A percentile compares a stretch with the other conserved stretches of the same genome.
These are phyloP conservation scores for Tetrao urogallus DNA, from an alignment of 2,113 vertebrate species.

Conservation along the genomic window DNA sequence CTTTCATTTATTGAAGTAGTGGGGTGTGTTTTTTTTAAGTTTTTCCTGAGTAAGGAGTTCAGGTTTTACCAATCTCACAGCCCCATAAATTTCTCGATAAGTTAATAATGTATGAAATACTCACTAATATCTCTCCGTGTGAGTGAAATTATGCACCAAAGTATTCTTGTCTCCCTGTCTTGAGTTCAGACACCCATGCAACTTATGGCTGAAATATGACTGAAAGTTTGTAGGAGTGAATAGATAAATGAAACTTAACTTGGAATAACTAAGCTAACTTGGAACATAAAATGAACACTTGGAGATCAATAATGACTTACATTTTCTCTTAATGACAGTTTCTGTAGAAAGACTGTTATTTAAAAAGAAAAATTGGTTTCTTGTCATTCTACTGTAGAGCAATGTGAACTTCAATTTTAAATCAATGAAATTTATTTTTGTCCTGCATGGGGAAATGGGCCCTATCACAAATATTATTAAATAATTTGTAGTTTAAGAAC, in stretches of 20 bases:
- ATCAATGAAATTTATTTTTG: not conserved
- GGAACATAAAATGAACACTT: not conserved
- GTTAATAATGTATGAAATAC: not conserved
- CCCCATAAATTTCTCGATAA: not conserved
- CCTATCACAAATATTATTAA: not conserved
- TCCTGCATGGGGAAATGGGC: not conserved
- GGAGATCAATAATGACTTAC: not conserved
- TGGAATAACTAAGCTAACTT: not conserved
- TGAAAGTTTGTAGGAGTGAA: not conserved
- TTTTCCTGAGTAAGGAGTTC: slow-evolving; percentile 27
- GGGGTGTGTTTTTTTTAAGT: not conserved
- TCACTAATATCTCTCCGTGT: not conserved
- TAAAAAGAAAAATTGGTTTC: not conserved
- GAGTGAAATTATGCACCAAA: not conserved
- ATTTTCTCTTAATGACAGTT: not conserved
- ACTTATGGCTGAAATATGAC: not conserved
- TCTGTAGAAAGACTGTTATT: not conserved
- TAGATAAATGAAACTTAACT: not conserved
- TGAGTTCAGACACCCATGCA: not conserved
- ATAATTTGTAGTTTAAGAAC: rapidly evolving
- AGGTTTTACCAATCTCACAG: not conserved
- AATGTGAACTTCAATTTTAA: not conserved
- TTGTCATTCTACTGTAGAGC: not conserved
- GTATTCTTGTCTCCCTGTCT: not conserved
- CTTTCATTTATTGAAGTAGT: not conserved